Conservation (phyloP, 1,140 invertebrate genomes). For the Zaprionus tsacasi region DNA sequence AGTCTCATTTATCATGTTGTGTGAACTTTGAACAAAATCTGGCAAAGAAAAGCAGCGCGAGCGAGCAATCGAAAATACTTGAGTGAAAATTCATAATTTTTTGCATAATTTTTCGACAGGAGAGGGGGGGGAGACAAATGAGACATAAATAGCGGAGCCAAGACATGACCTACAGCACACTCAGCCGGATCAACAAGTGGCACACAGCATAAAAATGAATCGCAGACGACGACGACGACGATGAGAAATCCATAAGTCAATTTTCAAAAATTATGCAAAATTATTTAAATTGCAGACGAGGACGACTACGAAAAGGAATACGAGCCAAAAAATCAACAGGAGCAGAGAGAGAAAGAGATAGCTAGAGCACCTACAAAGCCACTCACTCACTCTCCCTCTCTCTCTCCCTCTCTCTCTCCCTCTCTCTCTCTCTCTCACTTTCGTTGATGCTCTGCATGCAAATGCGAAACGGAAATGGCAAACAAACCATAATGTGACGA, state of each 20-base stretch:
- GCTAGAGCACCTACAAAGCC: not conserved
- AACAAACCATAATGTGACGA: conserved; percentile 83
- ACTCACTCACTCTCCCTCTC: no score
- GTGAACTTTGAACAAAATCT: conserved; percentile 61
- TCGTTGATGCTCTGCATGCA: conserved; percentile 62
- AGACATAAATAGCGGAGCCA: conserved; percentile 49
- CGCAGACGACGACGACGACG: conserved; percentile 48
- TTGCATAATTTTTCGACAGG: conserved; percentile 55
- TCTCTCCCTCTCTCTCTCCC: no score
- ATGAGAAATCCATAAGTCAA: conserved; percentile 82
- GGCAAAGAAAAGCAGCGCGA: not conserved
- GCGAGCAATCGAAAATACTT: conserved; percentile 55
- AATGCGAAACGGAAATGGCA: conserved; percentile 81
- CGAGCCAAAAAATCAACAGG: conserved; percentile 68
- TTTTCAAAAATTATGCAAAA: conserved; percentile 84
- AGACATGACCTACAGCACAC: conserved; percentile 78
- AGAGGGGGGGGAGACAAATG: conserved; percentile 23
- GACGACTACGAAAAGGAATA: conserved; percentile 44
- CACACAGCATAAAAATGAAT: conserved; percentile 71
- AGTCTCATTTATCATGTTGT: conserved; percentile 81
- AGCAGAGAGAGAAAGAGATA: conserved; percentile 29
- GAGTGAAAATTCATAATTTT: conserved; percentile 64
- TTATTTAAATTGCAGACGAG: conserved; percentile 76
- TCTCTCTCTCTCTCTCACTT: conserved; percentile 8
- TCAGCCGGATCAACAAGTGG: conserved; percentile 65